These are phyloP conservation scores for Kuschelorhynchus macadamiae DNA, from an alignment of 2,888 invertebrate species.

Conservation along the genomic window DNA sequence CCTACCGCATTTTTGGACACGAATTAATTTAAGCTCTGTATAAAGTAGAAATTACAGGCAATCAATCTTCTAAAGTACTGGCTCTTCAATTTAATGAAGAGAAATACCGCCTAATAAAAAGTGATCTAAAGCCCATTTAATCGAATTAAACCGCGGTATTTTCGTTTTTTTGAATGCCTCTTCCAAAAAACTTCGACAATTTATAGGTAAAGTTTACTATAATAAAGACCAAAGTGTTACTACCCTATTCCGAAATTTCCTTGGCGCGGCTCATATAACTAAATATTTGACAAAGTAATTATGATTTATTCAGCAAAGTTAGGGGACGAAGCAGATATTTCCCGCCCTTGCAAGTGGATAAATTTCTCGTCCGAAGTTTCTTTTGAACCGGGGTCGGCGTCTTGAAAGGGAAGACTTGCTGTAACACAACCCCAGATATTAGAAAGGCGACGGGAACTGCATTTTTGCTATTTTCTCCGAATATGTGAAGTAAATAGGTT, in stretches of 20 bases:
- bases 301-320: slow-evolving; percentile 49
- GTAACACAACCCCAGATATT: slow-evolving; percentile 26
- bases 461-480: slow-evolving; percentile 10
- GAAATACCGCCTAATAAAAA: slow-evolving; percentile 26
- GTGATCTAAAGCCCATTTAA: slow-evolving; percentile 30
- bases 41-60: no score
- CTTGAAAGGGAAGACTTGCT: slow-evolving; percentile 34
- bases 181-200: slow-evolving; percentile 45
- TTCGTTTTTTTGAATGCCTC: slow-evolving; percentile 38
- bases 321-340: slow-evolving; percentile 44
- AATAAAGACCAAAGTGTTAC: slow-evolving; percentile 44
- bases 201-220: slow-evolving; percentile 49
- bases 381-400: slow-evolving; percentile 25
- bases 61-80: no score
- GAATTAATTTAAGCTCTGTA: no score
- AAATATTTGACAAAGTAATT: slow-evolving; percentile 51
- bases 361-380: slow-evolving; percentile 41
- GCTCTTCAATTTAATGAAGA: no score
- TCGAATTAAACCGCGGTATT: slow-evolving; percentile 21
- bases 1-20: no score
- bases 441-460: slow-evolving; percentile 17
- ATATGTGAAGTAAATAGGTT: no score
- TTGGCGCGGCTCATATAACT: slow-evolving; percentile 46
- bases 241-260: slow-evolving; percentile 44
- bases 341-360: slow-evolving; percentile 46